A percentile compares a stretch with the other conserved stretches of the same genome.
Evolutionary conservation across 2,888 invertebrate species (phyloP).

Genomic region (Amphipoea lucens): DNA sequence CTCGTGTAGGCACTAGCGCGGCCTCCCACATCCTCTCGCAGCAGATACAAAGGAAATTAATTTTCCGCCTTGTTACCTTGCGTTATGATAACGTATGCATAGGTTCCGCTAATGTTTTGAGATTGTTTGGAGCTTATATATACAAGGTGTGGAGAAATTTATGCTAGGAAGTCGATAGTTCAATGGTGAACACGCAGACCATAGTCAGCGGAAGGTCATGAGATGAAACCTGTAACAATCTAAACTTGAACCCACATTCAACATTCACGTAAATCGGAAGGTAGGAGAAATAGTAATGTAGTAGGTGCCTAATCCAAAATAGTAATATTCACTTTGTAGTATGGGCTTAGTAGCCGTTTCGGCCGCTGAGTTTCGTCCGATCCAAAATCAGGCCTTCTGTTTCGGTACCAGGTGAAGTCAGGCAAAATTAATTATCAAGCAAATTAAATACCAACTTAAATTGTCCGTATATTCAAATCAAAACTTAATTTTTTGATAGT

Average conservation of each 20-base stretch:
- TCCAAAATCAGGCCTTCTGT: not conserved
- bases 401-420: not conserved
- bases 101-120: slow-evolving; percentile 56
- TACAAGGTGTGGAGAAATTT: slow-evolving; percentile 1
- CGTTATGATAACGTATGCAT: slow-evolving; percentile 61
- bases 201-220: not conserved
- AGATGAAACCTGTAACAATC: not conserved
- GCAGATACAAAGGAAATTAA: slow-evolving; percentile 64
- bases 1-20: slow-evolving; percentile 16
- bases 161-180: not conserved
- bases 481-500: not conserved
- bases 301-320: not conserved
- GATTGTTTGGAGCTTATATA: slow-evolving; percentile 50
- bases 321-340: not conserved
- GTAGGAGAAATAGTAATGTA: no score
- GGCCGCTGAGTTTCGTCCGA: no score
- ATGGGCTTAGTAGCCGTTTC: no score
- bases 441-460: not conserved
- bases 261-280: not conserved
- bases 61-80: slow-evolving; percentile 60
- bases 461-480: not conserved
- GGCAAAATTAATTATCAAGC: not conserved
- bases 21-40: slow-evolving; percentile 15
- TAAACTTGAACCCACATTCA: not conserved
- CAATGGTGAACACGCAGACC: no score